A percentile compares a stretch with the other conserved stretches of the same genome.
These are phyloP conservation scores for Engystomops pustulosus DNA, from an alignment of 2,113 vertebrate genomes.

Conservation along the genomic window DNA sequence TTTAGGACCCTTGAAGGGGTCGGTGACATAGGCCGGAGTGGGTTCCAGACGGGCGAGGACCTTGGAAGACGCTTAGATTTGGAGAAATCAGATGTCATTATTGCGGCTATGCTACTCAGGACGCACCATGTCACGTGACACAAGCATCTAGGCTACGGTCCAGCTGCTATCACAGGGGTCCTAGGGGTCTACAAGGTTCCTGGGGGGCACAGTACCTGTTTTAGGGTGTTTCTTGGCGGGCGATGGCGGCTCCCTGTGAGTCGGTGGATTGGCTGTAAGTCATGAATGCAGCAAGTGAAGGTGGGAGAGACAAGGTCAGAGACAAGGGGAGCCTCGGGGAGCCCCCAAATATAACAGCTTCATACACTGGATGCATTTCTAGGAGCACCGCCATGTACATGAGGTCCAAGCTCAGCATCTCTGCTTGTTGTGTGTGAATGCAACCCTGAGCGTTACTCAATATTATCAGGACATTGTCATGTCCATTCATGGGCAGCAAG, in stretches of 20 bases:
- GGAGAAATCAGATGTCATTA: conserved; percentile 26
- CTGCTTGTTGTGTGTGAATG: no score
- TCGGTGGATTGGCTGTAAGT: conserved; percentile 52
- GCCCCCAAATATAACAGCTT: not conserved
- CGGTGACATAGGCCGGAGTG: not conserved
- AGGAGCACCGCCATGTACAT: no score
- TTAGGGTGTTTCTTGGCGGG: conserved; percentile 63
- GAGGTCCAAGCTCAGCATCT: no score
- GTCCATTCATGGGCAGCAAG: no score
- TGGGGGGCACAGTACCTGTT: conserved; percentile 59
- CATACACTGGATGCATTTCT: no score
- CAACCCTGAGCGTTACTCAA: no score
- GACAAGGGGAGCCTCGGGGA: not conserved
- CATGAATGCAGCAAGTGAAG: conserved; percentile 31
- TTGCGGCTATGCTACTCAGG: not conserved
- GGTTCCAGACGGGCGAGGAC: not conserved
- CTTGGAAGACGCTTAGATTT: conserved; percentile 37
- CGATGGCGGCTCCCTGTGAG: conserved; percentile 66
- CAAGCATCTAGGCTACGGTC: not conserved
- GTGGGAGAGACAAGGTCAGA: not conserved
- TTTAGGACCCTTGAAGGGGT: conserved; percentile 25
- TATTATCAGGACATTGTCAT: no score
- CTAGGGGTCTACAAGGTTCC: not conserved
- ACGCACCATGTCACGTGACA: not conserved
- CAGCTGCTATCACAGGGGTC: not conserved